phyloP scores from a whole-genome alignment of 2,888 invertebrate species.

The Herminia tarsipennalis region DNA sequence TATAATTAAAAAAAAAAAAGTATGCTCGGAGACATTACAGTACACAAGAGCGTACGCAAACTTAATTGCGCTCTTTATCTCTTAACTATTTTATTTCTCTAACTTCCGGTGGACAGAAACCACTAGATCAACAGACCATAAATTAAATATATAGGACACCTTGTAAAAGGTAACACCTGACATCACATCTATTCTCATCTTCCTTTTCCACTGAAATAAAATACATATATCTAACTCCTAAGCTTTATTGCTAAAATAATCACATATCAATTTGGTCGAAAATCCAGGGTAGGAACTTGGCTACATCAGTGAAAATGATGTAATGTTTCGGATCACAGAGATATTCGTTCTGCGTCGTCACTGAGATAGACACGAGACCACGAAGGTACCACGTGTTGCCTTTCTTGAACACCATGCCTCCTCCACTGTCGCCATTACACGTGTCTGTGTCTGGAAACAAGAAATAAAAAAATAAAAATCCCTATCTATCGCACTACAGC shows the following conservation, averaged over 20 bases:
- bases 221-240: not conserved
- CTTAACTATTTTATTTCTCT: no score
- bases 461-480: not conserved
- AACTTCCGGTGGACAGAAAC: no score
- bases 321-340: constrained; percentile 86
- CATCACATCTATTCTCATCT: no score
- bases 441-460: constrained; percentile 80
- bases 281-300: constrained; percentile 86
- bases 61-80: no score
- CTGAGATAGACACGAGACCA: constrained; percentile 85
- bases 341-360: constrained; percentile 82
- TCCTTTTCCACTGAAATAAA: no score
- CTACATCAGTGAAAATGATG: constrained; percentile 86
- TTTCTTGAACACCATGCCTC: constrained; percentile 78
- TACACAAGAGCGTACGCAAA: no score
- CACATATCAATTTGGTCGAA: constrained; percentile 48
- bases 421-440: constrained; percentile 85
- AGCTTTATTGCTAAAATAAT: not conserved
- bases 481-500: no score
- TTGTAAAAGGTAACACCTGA: no score
- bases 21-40: no score
- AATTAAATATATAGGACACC: no score
- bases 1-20: no score
- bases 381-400: constrained; percentile 74
- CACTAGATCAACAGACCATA: no score